These are phyloP conservation scores for Paratilapia polleni DNA, from an alignment of 2,113 vertebrate species.

Conservation along the genomic window DNA sequence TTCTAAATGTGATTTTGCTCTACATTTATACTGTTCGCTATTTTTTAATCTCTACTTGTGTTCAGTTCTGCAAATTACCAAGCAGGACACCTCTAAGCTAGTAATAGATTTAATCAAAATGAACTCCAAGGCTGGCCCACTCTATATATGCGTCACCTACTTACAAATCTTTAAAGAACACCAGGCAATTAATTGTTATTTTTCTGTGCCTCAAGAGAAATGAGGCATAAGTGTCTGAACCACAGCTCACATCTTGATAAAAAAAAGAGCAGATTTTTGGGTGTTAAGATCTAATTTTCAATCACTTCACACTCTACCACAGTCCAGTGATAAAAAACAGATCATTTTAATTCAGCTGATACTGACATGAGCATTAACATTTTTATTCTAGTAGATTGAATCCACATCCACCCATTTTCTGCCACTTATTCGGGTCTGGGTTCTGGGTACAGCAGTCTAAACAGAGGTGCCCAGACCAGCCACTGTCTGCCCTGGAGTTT, in stretches of 20 bases:
- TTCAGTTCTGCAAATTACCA: neutral
- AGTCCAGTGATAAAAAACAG: neutral
- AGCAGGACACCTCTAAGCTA: neutral
- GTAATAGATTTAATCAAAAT: neutral
- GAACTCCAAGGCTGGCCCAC: accelerated
- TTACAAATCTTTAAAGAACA: accelerated
- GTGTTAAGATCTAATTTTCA: neutral
- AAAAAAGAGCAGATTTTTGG: neutral
- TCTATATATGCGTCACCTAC: neutral
- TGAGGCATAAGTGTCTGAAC: accelerated
- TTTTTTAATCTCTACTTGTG: neutral
- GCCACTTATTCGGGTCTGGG: no score
- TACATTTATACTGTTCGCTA: neutral
- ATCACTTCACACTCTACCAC: neutral
- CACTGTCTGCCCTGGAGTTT: neutral
- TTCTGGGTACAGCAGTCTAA: no score
- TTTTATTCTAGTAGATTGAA: neutral
- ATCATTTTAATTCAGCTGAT: neutral
- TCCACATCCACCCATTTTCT: no score
- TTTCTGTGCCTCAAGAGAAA: neutral
- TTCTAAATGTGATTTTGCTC: neutral
- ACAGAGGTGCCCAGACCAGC: no score
- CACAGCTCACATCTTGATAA: neutral
- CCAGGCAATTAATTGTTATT: neutral
- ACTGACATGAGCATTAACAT: neutral